Evolutionary conservation across 1,140 invertebrate species (phyloP), one percentile per base, ranked within the genome.

Genomic region (Ctenoplectra terminalis): DNA sequence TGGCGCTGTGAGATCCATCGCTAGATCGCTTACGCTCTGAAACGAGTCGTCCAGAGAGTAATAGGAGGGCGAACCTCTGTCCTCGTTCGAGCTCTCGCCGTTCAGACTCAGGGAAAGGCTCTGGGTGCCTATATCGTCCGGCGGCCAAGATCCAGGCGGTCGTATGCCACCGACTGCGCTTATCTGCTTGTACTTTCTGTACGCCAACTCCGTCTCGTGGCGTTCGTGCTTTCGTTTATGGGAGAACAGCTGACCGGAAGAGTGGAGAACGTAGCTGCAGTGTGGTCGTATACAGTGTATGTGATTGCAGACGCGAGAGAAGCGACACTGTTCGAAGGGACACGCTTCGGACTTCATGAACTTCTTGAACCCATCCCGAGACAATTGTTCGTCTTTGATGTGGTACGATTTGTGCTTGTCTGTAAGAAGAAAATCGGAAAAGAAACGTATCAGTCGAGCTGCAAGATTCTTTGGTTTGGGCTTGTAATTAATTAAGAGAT

Each of bases 391-490:
- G 93, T 99, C 98, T 93, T 99, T 99, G 88, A 99, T 98, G 93
- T 99, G 99, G 90, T 99, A 99, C 0, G 98, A 97, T 92, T 99
- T 99, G 95, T 99, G 99, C 95, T 99, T 99, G 94, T 99, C 99
- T 99, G 94, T 40, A 84, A 77, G 43, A 64, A 58, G 29, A 81
- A 71, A 8, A 50, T 26, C 20, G 34, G 23, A 31, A 15, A 37
- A 50, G 31, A 11, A 2, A 11, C 26, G 40, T 11, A 26, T 64
- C 34, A 76, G 34, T 13, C 1, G 46, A 43, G n/a, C n/a, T n/a
- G n/a, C n/a, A n/a, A n/a, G n/a, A n/a, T n/a, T n/a, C n/a, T n/a
- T n/a, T n/a, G n/a, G n/a, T n/a, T n/a, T n/a, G n/a, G n/a, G n/a
- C n/a, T n/a, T n/a, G n/a, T n/a, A n/a, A n/a, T n/a, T n/a, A n/a